phyloP scores from a whole-genome alignment of 2,888 invertebrate species.

The Melangyna quadrimaculata region DNA sequence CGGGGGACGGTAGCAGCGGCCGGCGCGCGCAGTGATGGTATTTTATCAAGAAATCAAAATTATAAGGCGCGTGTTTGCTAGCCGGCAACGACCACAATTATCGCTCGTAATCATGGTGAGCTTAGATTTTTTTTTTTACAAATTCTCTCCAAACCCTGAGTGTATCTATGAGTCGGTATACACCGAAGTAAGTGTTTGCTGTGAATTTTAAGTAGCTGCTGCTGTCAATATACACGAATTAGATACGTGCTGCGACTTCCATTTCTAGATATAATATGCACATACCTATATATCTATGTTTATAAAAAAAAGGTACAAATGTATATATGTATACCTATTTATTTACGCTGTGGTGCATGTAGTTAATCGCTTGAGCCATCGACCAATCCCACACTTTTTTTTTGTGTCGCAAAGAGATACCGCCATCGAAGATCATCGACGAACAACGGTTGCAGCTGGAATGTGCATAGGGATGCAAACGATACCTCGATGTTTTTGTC shows the following conservation, averaged over 20 bases:
- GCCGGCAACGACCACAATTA: slow-evolving; percentile 38
- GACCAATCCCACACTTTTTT: slow-evolving; percentile 57
- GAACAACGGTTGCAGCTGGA: slow-evolving; percentile 41
- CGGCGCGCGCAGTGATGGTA: slow-evolving; percentile 1
- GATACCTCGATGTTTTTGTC: too few relatives aligned
- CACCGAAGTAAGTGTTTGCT: slow-evolving; percentile 44
- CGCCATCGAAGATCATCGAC: slow-evolving; percentile 37
- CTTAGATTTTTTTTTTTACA: slow-evolving; percentile 17
- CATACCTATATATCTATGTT: neutral
- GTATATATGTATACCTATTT: slow-evolving; percentile 32
- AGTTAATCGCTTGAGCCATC: slow-evolving; percentile 54
- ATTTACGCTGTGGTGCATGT: slow-evolving; percentile 9
- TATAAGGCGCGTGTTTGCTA: slow-evolving; percentile 55
- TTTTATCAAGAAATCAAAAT: slow-evolving; percentile 65
- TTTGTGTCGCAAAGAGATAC: slow-evolving; percentile 45
- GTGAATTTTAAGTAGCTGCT: slow-evolving; percentile 65
- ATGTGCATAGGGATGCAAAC: too few relatives aligned
- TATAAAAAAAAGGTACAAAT: slow-evolving; percentile 23
- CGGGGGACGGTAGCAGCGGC: neutral
- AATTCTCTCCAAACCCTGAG: slow-evolving; percentile 17
- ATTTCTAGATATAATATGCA: slow-evolving; percentile 50
- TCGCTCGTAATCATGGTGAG: slow-evolving; percentile 37
- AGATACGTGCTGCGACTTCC: slow-evolving; percentile 61
- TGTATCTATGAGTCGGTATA: neutral
- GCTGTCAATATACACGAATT: slow-evolving; percentile 62